A percentile compares a stretch with the other conserved stretches of the same genome.
Evolutionary conservation across 2,888 invertebrate species (phyloP).

Genomic region (Sphinx pinastri): DNA sequence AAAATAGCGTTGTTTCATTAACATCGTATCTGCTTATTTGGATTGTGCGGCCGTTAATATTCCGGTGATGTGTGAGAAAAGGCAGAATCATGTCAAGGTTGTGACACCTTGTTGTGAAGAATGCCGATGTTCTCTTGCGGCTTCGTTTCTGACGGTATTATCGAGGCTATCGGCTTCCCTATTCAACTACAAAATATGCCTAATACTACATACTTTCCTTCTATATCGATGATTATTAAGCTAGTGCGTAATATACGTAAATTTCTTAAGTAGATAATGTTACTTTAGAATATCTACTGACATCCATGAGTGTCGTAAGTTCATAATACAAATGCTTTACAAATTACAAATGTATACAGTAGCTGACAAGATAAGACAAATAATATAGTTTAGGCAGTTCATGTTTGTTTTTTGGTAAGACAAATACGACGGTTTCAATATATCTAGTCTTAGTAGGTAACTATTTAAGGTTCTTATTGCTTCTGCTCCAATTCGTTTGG

Average conservation of each 20-base stretch:
- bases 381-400: no score
- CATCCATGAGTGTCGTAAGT: no score
- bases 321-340: no score
- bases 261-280: no score
- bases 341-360: no score
- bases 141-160: neutral
- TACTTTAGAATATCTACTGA: no score
- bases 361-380: no score
- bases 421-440: neutral
- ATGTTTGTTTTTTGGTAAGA: no score
- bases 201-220: neutral
- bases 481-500: neutral
- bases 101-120: constrained; percentile 57
- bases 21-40: constrained; percentile 56
- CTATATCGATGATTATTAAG: no score
- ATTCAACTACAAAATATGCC: neutral
- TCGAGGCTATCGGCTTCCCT: neutral
- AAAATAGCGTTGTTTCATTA: constrained; percentile 57
- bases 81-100: constrained; percentile 72
- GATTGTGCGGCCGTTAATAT: constrained; percentile 56
- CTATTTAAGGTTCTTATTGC: neutral
- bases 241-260: no score
- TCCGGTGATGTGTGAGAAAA: constrained; percentile 58
- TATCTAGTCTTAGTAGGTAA: neutral
- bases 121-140: constrained; percentile 39